phyloP scores from a whole-genome alignment of 2,113 vertebrate genomes.

The Hippocampus comes region DNA sequence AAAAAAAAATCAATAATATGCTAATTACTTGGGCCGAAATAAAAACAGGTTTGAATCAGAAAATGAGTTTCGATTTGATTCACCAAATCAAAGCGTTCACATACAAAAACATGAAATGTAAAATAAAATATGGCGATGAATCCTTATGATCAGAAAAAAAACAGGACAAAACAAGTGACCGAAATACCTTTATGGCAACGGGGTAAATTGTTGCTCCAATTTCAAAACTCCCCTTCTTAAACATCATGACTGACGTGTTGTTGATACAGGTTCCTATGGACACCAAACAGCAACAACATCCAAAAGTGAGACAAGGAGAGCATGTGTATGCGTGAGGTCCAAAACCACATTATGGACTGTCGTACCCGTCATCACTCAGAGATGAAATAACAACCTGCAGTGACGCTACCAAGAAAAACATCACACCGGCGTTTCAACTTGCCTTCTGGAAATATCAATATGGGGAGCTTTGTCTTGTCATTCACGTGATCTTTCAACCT shows the following conservation, averaged over 20 bases:
- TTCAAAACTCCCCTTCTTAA: conserved; percentile 99
- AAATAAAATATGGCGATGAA: background rate
- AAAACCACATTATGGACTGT: conserved; percentile 16
- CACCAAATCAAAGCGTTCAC: no score
- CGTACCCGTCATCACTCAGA: conserved; percentile 14
- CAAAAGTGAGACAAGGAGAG: conserved; percentile 1
- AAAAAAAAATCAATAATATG: background rate
- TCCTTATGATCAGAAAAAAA: background rate
- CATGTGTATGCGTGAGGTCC: conserved; percentile 24
- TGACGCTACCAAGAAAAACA: conserved; percentile 17
- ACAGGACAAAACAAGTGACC: background rate
- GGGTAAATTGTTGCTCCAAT: conserved; percentile 93
- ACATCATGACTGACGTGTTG: conserved; percentile 99
- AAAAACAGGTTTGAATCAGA: no score
- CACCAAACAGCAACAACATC: conserved; percentile 24
- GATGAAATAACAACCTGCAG: conserved; percentile 20
- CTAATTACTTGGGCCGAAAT: background rate
- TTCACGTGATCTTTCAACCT: conserved; percentile 88
- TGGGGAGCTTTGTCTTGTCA: conserved; percentile 89
- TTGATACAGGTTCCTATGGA: conserved; percentile 92
- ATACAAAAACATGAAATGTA: no score
- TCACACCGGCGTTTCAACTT: conserved; percentile 20
- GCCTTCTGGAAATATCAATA: conserved; percentile 84
- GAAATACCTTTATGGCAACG: conserved; percentile 83
- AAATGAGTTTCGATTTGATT: no score